Evolutionary conservation across 1,140 invertebrate genomes (phyloP), one percentile per base, ranked within the genome.

Genomic region (Caenorhabditis brenneri): DNA sequence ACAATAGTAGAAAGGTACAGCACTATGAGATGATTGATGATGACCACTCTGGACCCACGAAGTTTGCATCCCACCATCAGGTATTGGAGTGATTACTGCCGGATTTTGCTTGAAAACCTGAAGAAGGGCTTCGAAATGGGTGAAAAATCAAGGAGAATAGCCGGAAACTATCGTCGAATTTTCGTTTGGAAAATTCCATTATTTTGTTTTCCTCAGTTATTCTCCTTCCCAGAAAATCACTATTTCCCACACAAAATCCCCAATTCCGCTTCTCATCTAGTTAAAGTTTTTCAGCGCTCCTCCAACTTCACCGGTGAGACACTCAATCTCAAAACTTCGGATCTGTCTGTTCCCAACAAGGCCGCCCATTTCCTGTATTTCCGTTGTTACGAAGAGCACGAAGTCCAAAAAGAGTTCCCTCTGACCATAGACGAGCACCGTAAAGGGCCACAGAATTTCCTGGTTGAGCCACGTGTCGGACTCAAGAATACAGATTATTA

Each of bases 401-500:
- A 74, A 46, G 65, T 74, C 0, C 65, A 74, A 24, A 74, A 74
- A 24, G 65, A 74, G 22, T 74, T 74, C 22, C 65, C 65, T 15
- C 36, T 74, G 22, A 74, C 65, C 0, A 74, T 74, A 19, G 65
- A 74, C n/a, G 65, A 74, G 19, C n/a, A n/a, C 3, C 36, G 65
- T 1, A 74, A 74, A 24, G 65, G 65, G 2, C 65, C 65, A 0
- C 65, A 74, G 36, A 74, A 74, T 24, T 74, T 74, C 36, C 36
- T 74, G 6, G 65, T 74, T 7, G 65, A 74, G 36, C 65, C 65
- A 22, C 65, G 65, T 27, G 19, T 22, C 7, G 65, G 65, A 74
- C 65, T 74, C n/a, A 74, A 74, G 24, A 74, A 74, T 27, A 74
- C 65, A 3, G 65, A 74, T 24, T 74, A 74, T 12, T 74, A 74